These are phyloP conservation scores for Andrena haemorrhoa DNA, from an alignment of 2,888 invertebrate species.

Conservation along the genomic window DNA sequence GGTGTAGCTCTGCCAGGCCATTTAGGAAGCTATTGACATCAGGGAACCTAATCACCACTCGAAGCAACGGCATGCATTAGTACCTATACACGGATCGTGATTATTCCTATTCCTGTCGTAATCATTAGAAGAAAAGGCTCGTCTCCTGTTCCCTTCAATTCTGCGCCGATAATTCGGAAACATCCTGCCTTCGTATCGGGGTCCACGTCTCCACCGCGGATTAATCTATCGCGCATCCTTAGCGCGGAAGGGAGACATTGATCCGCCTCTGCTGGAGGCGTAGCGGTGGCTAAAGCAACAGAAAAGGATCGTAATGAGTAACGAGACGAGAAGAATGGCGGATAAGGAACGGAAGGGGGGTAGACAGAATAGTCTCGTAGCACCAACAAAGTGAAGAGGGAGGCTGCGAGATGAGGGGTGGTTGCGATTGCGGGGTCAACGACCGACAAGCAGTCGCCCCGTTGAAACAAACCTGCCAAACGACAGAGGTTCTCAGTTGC, in stretches of 20 bases:
- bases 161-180: background rate
- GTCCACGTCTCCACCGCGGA: background rate
- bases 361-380: conserved; percentile 45
- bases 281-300: conserved; percentile 5
- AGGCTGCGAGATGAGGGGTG: conserved; percentile 45
- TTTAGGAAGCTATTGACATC: too few relatives aligned
- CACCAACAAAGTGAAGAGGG: conserved; percentile 38
- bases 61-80: too few relatives aligned
- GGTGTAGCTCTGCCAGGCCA: too few relatives aligned
- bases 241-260: conserved; percentile 27
- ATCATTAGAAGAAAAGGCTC: too few relatives aligned
- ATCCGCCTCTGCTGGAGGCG: conserved; percentile 22
- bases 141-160: background rate
- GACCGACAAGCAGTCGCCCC: conserved; percentile 61
- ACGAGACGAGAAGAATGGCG: conserved; percentile 44
- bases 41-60: too few relatives aligned
- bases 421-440: conserved; percentile 65
- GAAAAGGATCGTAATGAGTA: conserved; percentile 48
- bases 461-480: conserved; percentile 51
- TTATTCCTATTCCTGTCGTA: too few relatives aligned
- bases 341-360: conserved; percentile 37
- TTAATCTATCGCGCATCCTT: conserved; percentile 18
- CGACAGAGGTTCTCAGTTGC: conserved; percentile 58
- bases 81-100: too few relatives aligned
- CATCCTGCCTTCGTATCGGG: too few relatives aligned